A percentile compares a stretch with the other conserved stretches of the same genome.
Evolutionary conservation across 2,888 invertebrate species (phyloP).

Genomic region (Leptinotarsa juncta): DNA sequence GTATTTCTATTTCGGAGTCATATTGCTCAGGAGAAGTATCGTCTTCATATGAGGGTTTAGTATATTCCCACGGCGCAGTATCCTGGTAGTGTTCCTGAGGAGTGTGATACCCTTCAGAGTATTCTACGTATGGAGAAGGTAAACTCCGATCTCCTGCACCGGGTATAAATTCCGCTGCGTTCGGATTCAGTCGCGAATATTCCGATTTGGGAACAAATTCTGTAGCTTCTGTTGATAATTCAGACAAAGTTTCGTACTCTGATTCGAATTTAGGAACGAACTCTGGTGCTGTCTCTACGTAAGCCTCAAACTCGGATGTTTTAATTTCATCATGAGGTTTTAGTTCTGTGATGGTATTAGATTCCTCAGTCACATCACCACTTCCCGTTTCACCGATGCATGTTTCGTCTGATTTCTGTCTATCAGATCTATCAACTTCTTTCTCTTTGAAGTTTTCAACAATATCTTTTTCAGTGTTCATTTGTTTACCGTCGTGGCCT

Average conservation of each 20-base stretch:
- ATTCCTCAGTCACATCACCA: constrained; percentile 15
- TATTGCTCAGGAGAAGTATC: constrained; percentile 49
- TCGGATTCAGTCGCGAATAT: constrained; percentile 60
- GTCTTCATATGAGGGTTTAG: constrained; percentile 50
- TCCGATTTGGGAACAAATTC: constrained; percentile 60
- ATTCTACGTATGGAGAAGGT: constrained; percentile 31
- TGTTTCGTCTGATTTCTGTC: background rate
- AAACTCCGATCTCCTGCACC: constrained; percentile 47
- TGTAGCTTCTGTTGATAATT: constrained; percentile 50
- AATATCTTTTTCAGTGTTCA: background rate
- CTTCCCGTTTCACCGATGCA: background rate
- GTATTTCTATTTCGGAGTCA: constrained; percentile 55
- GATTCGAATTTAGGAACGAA: constrained; percentile 56
- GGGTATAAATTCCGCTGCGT: constrained; percentile 64
- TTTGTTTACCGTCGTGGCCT: background rate
- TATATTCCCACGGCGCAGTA: constrained; percentile 49
- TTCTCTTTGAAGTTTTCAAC: background rate
- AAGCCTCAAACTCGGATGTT: constrained; percentile 59
- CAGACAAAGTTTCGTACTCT: constrained; percentile 36
- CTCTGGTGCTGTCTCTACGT: constrained; percentile 58
- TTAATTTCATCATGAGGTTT: constrained; percentile 1
- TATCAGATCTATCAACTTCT: background rate
- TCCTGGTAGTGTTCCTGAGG: constrained; percentile 34
- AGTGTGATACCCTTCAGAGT: constrained; percentile 30
- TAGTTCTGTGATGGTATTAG: constrained; percentile 3